Evolutionary conservation across 2,113 vertebrate species (phyloP).

Genomic region (Fulica atra): DNA sequence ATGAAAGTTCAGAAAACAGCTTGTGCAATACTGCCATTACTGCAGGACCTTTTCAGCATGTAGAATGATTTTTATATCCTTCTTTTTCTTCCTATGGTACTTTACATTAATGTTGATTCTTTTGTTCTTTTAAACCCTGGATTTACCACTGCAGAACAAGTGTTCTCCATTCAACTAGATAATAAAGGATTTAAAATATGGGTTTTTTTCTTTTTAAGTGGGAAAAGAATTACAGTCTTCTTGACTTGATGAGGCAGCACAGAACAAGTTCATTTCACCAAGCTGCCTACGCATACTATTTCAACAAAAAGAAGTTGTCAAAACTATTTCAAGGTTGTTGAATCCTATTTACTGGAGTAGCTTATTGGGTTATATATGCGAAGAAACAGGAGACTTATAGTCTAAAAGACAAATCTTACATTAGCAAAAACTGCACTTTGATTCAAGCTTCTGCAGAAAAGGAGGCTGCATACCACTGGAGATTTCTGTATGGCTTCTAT

Average conservation of each 20-base stretch:
- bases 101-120: background rate
- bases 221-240: background rate
- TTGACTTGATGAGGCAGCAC: background rate
- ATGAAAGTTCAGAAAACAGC: constrained; percentile 36
- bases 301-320: background rate
- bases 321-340: background rate
- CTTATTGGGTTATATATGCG: background rate
- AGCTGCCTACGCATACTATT: background rate
- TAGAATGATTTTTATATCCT: background rate
- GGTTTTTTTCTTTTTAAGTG: background rate
- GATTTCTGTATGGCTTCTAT: background rate
- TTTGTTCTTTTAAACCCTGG: background rate
- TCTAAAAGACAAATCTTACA: background rate
- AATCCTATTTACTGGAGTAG: background rate
- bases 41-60: background rate
- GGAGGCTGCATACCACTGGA: background rate
- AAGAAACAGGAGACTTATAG: background rate
- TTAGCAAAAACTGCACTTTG: background rate
- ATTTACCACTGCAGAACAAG: background rate
- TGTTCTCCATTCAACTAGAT: background rate
- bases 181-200: background rate
- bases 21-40: background rate
- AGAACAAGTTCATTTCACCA: background rate
- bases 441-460: background rate
- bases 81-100: background rate